A percentile compares a stretch with the other conserved stretches of the same genome.
Evolutionary conservation across 2,797 vertebrate genomes (phyloP).

Genomic region (Erpetoichthys calabaricus): DNA sequence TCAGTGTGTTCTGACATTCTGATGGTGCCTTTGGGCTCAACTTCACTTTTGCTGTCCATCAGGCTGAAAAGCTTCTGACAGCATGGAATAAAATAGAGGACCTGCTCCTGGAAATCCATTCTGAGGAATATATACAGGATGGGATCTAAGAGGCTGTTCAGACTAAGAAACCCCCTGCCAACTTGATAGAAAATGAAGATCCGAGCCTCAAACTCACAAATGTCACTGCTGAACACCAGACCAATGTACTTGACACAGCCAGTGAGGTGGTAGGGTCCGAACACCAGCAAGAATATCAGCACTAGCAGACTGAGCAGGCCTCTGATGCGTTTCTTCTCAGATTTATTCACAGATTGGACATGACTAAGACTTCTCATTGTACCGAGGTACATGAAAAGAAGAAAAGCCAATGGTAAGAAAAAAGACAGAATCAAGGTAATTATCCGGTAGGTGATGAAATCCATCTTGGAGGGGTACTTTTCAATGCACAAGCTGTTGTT

Average conservation of each 20-base stretch:
- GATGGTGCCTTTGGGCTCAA: no score
- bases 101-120: slow-evolving; percentile 15
- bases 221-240: slow-evolving; percentile 9
- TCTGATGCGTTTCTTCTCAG: slow-evolving; percentile 23
- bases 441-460: not conserved
- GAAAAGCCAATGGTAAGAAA: not conserved
- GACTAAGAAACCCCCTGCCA: slow-evolving; percentile 17
- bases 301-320: slow-evolving; percentile 21
- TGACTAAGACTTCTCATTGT: slow-evolving; percentile 27
- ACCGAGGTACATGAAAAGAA: not conserved
- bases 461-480: not conserved
- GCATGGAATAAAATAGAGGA: slow-evolving; percentile 14
- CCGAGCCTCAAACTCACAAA: slow-evolving; percentile 19
- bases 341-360: slow-evolving; percentile 18
- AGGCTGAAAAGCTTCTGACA: no score
- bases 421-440: not conserved
- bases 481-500: not conserved
- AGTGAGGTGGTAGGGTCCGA: slow-evolving; percentile 26
- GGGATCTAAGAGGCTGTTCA: slow-evolving; percentile 27
- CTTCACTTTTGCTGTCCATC: no score
- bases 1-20: no score
- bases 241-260: slow-evolving; percentile 23
- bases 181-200: slow-evolving; percentile 19
- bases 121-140: slow-evolving; percentile 25
- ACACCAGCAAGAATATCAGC: slow-evolving; percentile 21